Evolutionary conservation across 2,113 vertebrate species (phyloP), one percentile per base, ranked within the genome.

Genomic region (Riparia riparia): DNA sequence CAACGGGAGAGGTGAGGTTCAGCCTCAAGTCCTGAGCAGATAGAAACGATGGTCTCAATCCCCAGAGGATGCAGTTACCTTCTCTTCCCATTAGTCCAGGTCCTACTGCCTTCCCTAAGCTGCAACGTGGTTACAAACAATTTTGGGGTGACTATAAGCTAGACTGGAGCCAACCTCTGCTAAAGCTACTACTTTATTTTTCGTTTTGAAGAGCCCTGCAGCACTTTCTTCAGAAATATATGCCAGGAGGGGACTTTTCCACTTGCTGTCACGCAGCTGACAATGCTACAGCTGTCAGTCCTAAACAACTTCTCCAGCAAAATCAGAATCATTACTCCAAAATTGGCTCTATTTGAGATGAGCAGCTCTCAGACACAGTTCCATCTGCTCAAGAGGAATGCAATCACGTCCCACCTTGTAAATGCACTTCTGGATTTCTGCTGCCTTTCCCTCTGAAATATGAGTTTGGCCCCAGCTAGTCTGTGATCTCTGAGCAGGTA

Each of bases 21-120:
- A 56, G 4, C 28, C 45, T 61, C 37, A 19, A 29, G 17, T 29
- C 11, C 66, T 58, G 42, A 82, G 47, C 18, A 82, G 47, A 87
- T 25, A 41, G 42, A n/a, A 61, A 12, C 0, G 1, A 37, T 6
- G 20, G 10, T 16, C 18, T 12, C 19, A 17, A 39, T 16, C 17
- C 39, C 24, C 25, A n/a, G 58, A 53, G 28, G 3, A 28, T 3
- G 42, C 4, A 9, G 2, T 39, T 42, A n/a, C 26, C 18, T 65
- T 17, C 20, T 65, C 82, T 49, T n/a, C 58, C 42, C 21, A 3
- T 42, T 34, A 69, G 41, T 28, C 37, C 71, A 49, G 18, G 31
- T 69, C 22, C 37, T 76, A 6, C 31, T 8, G 16, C 68, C 41
- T 72, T 77, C 58, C 28, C 28, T 51, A 22, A 77, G 17, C 24